Evolutionary conservation across 2,888 invertebrate species (phyloP), one percentile per base, ranked within the genome.

Genomic region (Onthophagus sagittarius): DNA sequence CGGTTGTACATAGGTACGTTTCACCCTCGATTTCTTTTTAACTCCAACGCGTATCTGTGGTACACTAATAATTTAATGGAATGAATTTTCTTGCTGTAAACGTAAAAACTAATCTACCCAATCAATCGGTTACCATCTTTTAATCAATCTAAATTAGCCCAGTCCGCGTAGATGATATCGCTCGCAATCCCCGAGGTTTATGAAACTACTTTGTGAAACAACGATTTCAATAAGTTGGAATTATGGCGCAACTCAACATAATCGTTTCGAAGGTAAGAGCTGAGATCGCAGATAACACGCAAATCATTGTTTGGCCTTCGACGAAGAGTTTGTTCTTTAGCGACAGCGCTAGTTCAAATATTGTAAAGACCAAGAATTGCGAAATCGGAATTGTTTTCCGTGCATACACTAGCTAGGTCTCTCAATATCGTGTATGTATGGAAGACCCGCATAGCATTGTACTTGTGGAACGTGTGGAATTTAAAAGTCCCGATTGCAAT

Each of bases 371-470:
- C 6, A 9, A 53, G 39, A 53, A 53, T 53, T 53, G 39, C 39
- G 39, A 11, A 53, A 53, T 53, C 39, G 39, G 39, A 53, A 53
- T 53, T 7, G 9, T 11, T 53, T 7, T 53, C 39, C 11, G 11
- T 53, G 39, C 39, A 53, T 53, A 53, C 39, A 7, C 39, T 53
- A 53, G 39, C 39, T 53, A 53, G 11, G 9, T 53, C 39, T 23
- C 5, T 53, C 6, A 53, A 53, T 53, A 53, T 53, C 39, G 4
- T 23, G 1, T 53, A 53, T 7, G 39, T 53, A 53, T 53, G 39
- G 39, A 31, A 31, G 67, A 23, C 67, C 67, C 67, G 67, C 67
- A 67, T 67, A 23, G 31, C 23, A 67, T 67, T 67, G 23, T 31
- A n/a, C 31, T n/a, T 9, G 32, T 23, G 31, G 15, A 23, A n/a